phyloP scores from a whole-genome alignment of 2,113 vertebrate genomes.

The Oplegnathus fasciatus region DNA sequence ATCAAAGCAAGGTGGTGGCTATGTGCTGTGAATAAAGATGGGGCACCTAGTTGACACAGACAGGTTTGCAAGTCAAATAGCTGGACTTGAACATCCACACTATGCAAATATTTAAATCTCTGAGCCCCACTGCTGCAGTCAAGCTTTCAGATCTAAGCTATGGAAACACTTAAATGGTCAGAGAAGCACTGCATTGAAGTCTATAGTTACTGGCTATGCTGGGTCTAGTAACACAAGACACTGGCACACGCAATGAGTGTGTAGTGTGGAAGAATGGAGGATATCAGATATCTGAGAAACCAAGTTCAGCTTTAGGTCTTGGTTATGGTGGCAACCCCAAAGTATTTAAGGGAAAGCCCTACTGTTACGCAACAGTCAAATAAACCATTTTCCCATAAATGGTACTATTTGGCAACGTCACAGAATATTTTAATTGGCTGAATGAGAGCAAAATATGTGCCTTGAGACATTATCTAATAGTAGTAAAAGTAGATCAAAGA shows the following conservation, averaged over 20 bases:
- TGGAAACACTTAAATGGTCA: conserved; percentile 61
- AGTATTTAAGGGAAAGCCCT: conserved; percentile 52
- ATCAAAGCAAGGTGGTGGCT: conserved; percentile 38
- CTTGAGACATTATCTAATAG: conserved; percentile 63
- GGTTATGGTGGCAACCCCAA: conserved; percentile 64
- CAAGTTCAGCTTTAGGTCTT: conserved; percentile 67
- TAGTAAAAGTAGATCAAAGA: conserved; percentile 75
- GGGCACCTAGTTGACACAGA: conserved; percentile 65
- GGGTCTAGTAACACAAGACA: conserved; percentile 56
- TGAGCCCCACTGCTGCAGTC: conserved; percentile 43
- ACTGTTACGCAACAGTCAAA: conserved; percentile 64
- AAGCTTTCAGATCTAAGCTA: conserved; percentile 49
- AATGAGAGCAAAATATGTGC: conserved; percentile 52
- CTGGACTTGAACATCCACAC: conserved; percentile 53
- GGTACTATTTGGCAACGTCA: conserved; percentile 18
- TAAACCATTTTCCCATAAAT: conserved; percentile 54
- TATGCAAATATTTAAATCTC: conserved; percentile 82
- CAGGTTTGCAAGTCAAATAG: conserved; percentile 84
- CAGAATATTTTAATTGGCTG: conserved; percentile 58
- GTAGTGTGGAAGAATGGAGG: conserved; percentile 45
- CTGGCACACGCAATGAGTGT: conserved; percentile 38
- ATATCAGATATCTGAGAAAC: conserved; percentile 69
- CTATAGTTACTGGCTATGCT: conserved; percentile 43
- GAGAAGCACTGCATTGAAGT: conserved; percentile 44
- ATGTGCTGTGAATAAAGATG: conserved; percentile 52